Evolutionary conservation across 2,113 vertebrate species (phyloP).

Genomic region (Sphaerodactylus townsendi): DNA sequence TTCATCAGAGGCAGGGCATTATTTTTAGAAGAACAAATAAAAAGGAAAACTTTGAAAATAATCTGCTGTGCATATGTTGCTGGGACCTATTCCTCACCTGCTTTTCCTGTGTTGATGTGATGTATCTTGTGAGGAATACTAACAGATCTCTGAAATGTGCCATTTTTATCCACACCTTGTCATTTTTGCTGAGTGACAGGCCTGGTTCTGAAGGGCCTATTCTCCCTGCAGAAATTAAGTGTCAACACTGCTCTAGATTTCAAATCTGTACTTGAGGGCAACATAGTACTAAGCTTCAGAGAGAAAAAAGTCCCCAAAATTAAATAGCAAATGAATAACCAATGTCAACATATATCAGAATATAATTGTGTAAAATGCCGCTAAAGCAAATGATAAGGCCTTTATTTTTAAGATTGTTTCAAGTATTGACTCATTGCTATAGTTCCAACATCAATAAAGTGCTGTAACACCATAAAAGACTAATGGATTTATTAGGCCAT

Average conservation of each 20-base stretch:
- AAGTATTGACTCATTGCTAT: not conserved
- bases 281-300: conserved; percentile 27
- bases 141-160: conserved; percentile 63
- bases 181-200: conserved; percentile 69
- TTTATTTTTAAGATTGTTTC: not conserved
- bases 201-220: conserved; percentile 65
- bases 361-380: not conserved
- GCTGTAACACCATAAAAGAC: not conserved
- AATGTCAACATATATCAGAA: conserved; percentile 34
- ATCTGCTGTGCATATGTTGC: conserved; percentile 56
- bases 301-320: conserved; percentile 31
- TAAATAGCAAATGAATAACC: conserved; percentile 29
- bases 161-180: conserved; percentile 72
- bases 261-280: conserved; percentile 61
- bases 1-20: conserved; percentile 64
- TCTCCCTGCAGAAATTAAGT: conserved; percentile 67
- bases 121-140: conserved; percentile 71
- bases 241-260: conserved; percentile 73
- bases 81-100: conserved; percentile 50
- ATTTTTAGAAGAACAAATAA: conserved; percentile 61
- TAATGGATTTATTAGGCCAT: not conserved
- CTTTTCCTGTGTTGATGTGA: conserved; percentile 58
- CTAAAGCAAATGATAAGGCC: not conserved
- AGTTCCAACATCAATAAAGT: not conserved
- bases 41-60: conserved; percentile 72